phyloP scores from a whole-genome alignment of 2,113 vertebrate species.

The Tachysurus fulvidraco region DNA sequence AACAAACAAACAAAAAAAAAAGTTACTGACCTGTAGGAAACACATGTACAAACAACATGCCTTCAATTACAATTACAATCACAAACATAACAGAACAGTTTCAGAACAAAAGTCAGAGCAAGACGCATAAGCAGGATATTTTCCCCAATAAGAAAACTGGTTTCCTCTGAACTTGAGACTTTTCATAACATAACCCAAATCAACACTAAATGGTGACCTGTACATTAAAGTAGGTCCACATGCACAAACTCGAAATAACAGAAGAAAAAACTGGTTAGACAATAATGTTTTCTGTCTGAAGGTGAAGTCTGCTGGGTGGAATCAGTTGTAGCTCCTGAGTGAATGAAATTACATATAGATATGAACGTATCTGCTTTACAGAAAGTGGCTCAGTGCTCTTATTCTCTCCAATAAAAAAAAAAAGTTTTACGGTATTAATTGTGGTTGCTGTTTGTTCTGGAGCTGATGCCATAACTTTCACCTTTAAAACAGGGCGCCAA shows the following conservation, averaged over 20 bases:
- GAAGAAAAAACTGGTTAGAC: neutral
- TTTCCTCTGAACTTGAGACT: neutral
- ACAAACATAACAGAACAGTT: neutral
- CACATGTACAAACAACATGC: neutral
- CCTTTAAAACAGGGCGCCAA: neutral
- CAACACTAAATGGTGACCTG: neutral
- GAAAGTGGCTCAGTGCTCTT: neutral
- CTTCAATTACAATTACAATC: neutral
- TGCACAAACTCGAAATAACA: neutral
- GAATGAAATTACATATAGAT: neutral
- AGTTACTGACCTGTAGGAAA: neutral
- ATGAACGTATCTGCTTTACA: neutral
- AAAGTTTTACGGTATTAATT: too few relatives aligned
- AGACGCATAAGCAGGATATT: neutral
- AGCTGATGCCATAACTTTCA: neutral
- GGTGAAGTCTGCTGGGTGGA: neutral
- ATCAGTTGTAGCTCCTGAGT: neutral
- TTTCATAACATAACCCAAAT: neutral
- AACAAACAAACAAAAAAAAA: too few relatives aligned
- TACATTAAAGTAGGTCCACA: neutral
- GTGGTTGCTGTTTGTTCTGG: neutral
- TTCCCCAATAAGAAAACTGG: neutral
- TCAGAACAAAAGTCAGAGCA: slow-evolving; percentile 2
- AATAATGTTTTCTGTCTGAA: neutral
- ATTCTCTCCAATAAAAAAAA: neutral